Conservation (phyloP, 2,113 vertebrate genomes). For the Sorex fumeus region DNA sequence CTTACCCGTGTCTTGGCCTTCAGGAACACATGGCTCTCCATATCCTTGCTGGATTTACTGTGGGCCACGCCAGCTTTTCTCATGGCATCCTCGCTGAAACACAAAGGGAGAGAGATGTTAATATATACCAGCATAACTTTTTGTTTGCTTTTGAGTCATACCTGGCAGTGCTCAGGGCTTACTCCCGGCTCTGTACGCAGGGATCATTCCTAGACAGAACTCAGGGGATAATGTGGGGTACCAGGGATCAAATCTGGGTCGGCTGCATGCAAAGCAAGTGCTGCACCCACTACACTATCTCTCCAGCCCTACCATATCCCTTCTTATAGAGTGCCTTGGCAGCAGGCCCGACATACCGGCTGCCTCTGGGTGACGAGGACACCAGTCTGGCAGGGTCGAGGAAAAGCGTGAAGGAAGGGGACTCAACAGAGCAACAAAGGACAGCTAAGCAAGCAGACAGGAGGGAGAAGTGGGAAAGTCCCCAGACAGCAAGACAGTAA, state of each 20-base stretch:
- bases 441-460: not conserved
- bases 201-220: no score
- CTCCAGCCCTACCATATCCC: no score
- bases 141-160: no score
- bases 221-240: no score
- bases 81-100: slow-evolving; percentile 97
- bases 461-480: not conserved
- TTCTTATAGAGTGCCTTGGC: no score
- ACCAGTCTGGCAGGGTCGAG: not conserved
- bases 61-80: slow-evolving; percentile 96
- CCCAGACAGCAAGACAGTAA: not conserved
- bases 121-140: not conserved
- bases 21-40: slow-evolving; percentile 98
- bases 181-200: no score
- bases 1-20: slow-evolving; percentile 98
- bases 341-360: not conserved
- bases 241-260: no score
- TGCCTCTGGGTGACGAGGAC: no score
- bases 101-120: slow-evolving; percentile 70
- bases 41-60: slow-evolving; percentile 96
- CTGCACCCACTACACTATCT: no score
- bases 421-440: not conserved
- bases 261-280: no score
- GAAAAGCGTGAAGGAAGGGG: not conserved
- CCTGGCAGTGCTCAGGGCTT: no score